Evolutionary conservation across 2,113 vertebrate genomes (phyloP).

Genomic region (Eira barbara): DNA sequence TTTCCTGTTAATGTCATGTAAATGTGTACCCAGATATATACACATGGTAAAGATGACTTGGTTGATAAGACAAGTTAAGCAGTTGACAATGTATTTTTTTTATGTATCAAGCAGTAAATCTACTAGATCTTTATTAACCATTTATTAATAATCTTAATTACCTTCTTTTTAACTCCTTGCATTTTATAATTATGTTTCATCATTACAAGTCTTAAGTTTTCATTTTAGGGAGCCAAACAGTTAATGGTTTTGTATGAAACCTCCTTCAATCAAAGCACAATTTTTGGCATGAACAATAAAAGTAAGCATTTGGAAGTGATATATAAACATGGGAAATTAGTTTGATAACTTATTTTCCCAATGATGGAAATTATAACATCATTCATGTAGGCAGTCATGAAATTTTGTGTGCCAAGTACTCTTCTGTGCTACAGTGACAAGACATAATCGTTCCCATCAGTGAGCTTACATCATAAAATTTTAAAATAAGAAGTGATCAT

Average conservation of each 20-base stretch:
- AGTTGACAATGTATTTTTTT: neutral
- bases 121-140: neutral
- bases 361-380: neutral
- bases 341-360: neutral
- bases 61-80: neutral
- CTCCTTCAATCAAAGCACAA: neutral
- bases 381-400: neutral
- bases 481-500: neutral
- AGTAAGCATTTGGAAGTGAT: neutral
- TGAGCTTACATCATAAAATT: neutral
- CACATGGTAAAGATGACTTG: neutral
- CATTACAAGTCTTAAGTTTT: neutral
- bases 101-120: neutral
- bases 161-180: neutral
- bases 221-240: neutral
- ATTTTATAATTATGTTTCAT: neutral
- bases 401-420: neutral
- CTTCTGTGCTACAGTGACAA: neutral
- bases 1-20: neutral
- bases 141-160: neutral
- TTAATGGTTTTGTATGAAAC: neutral
- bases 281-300: neutral
- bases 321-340: neutral
- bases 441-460: neutral
- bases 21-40: neutral